Evolutionary conservation across 2,888 invertebrate genomes (phyloP).

Genomic region (Autographa gamma): DNA sequence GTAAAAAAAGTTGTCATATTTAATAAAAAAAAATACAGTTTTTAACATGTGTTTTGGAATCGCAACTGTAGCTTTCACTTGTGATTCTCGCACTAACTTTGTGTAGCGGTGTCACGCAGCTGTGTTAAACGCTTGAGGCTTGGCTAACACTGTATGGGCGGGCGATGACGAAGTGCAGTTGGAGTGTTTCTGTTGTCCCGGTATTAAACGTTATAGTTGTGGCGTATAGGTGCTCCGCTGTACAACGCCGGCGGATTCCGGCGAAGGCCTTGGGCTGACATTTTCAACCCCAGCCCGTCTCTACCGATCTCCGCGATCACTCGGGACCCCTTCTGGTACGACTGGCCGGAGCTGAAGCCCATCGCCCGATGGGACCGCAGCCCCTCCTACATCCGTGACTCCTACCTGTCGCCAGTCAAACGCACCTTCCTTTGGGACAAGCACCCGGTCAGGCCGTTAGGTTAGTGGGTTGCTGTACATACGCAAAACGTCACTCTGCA

Average conservation of each 20-base stretch:
- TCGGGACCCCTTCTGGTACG: conserved; percentile 97
- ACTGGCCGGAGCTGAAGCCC: conserved; percentile 94
- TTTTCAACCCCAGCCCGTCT: conserved; percentile 94
- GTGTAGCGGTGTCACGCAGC: conserved; percentile 39
- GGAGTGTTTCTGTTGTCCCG: conserved; percentile 75
- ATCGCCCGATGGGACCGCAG: conserved; percentile 92
- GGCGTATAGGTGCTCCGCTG: conserved; percentile 91
- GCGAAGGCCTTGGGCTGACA: conserved; percentile 90
- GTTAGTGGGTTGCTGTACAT: conserved; percentile 91
- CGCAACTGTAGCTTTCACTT: neutral
- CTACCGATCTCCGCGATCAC: conserved; percentile 94
- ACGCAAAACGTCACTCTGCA: conserved; percentile 66
- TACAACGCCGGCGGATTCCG: conserved; percentile 91
- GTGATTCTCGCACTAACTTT: conserved; percentile 37
- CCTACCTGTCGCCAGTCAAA: conserved; percentile 97
- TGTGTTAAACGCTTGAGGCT: conserved; percentile 65
- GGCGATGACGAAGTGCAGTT: conserved; percentile 80
- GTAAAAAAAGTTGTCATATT: no score
- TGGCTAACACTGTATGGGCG: conserved; percentile 64
- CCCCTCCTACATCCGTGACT: conserved; percentile 95
- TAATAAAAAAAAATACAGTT: no score
- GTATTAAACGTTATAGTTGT: conserved; percentile 74
- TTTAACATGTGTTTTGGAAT: no score
- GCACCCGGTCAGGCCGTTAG: conserved; percentile 96
- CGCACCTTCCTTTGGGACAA: conserved; percentile 97